A percentile compares a stretch with the other conserved stretches of the same genome.
Evolutionary conservation across 2,888 invertebrate genomes (phyloP).

Genomic region (Ophioninae sp.): DNA sequence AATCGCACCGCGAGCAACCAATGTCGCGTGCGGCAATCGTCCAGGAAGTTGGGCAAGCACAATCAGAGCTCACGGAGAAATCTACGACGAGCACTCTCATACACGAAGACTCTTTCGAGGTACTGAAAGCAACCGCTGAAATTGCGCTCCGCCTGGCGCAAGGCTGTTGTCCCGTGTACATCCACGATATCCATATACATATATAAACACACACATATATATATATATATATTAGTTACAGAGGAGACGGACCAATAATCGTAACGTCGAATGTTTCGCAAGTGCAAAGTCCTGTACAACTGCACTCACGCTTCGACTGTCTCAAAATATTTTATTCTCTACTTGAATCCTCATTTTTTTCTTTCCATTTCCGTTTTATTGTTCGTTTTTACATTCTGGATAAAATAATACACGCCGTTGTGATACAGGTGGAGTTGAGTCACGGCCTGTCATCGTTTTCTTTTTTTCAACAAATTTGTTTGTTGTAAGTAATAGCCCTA

Average conservation of each 20-base stretch:
- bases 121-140: constrained; percentile 31
- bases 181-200: neutral
- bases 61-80: constrained; percentile 51
- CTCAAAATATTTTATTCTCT: constrained; percentile 32
- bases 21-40: constrained; percentile 60
- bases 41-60: constrained; percentile 60
- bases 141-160: constrained; percentile 48
- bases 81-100: constrained; percentile 44
- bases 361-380: neutral
- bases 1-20: constrained; percentile 35
- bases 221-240: constrained; percentile 8
- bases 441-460: too few species aligned
- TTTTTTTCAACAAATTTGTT: too few species aligned
- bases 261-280: constrained; percentile 57
- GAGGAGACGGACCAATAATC: constrained; percentile 53
- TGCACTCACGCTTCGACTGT: constrained; percentile 31
- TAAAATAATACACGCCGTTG: neutral
- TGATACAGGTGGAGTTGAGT: too few species aligned
- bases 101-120: constrained; percentile 34
- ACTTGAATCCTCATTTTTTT: neutral
- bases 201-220: neutral
- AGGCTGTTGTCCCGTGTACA: constrained; percentile 30
- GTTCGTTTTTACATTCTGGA: constrained; percentile 1
- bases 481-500: too few species aligned
- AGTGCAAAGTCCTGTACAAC: constrained; percentile 52